Conservation (phyloP, 2,797 vertebrate species). For the Salmo trutta region DNA sequence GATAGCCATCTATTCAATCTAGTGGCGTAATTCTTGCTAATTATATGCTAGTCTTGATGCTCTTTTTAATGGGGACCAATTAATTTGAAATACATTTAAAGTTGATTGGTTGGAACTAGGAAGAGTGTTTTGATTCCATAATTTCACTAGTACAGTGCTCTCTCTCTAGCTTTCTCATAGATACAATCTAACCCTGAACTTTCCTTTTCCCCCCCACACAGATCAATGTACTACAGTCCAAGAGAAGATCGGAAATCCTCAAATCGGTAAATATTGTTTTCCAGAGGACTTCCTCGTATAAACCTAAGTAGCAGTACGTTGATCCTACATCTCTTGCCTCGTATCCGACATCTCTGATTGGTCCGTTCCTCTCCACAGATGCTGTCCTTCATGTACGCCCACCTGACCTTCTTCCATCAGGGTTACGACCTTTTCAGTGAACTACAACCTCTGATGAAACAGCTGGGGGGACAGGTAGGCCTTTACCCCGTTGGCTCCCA, state of each 20-base stretch:
- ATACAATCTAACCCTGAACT: neutral
- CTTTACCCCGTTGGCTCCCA: neutral
- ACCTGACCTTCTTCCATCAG: constrained; percentile 98
- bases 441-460: constrained; percentile 94
- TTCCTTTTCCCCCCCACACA: constrained; percentile 49
- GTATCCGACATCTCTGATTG: neutral
- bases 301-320: neutral
- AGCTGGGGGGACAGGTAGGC: constrained; percentile 91
- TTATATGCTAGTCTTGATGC: too few relatives aligned
- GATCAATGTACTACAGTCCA: constrained; percentile 98
- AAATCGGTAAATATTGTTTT: constrained; percentile 85
- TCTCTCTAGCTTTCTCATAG: too few relatives aligned
- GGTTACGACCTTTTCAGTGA: constrained; percentile 97
- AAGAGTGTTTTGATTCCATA: too few relatives aligned
- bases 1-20: constrained; percentile 22
- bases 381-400: constrained; percentile 97
- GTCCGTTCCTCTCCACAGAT: constrained; percentile 74
- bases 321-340: neutral
- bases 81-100: too few relatives aligned
- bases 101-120: too few relatives aligned
- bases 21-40: too few relatives aligned
- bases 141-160: too few relatives aligned
- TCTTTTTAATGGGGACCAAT: too few relatives aligned
- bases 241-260: constrained; percentile 95
- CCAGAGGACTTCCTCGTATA: neutral